phyloP scores from a whole-genome alignment of 2,888 invertebrate genomes.

The Proisotoma minuta region DNA sequence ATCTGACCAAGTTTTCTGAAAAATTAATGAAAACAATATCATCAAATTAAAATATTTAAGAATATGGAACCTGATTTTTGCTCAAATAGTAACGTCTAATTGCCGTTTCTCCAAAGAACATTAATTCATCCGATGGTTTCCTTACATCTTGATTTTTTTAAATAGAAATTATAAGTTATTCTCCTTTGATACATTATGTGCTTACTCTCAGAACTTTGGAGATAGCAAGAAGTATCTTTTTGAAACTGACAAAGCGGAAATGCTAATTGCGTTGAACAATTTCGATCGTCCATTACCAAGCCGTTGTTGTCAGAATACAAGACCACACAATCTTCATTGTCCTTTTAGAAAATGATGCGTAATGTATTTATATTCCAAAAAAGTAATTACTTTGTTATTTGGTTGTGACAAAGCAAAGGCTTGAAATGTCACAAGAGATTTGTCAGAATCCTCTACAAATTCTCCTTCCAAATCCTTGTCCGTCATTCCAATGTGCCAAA shows the following conservation, averaged over 20 bases:
- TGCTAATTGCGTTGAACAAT: neutral
- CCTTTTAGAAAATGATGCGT: neutral
- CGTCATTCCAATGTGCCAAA: neutral
- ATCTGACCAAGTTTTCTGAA: constrained; percentile 1
- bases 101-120: constrained; percentile 3
- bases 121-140: neutral
- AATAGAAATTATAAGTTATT: too few relatives aligned
- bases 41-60: neutral
- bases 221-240: neutral
- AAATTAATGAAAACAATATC: neutral
- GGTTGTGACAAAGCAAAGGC: neutral
- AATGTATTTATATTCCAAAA: neutral
- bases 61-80: neutral
- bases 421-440: neutral
- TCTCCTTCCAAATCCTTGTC: neutral
- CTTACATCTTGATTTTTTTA: neutral
- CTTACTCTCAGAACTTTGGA: neutral
- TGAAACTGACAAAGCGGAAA: neutral
- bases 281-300: neutral
- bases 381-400: neutral
- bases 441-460: neutral
- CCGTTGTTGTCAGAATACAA: neutral
- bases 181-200: neutral
- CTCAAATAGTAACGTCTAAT: neutral
- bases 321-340: constrained; percentile 2